These are phyloP conservation scores for Hippoglossus stenolepis DNA, from an alignment of 2,113 vertebrate species.

Conservation along the genomic window DNA sequence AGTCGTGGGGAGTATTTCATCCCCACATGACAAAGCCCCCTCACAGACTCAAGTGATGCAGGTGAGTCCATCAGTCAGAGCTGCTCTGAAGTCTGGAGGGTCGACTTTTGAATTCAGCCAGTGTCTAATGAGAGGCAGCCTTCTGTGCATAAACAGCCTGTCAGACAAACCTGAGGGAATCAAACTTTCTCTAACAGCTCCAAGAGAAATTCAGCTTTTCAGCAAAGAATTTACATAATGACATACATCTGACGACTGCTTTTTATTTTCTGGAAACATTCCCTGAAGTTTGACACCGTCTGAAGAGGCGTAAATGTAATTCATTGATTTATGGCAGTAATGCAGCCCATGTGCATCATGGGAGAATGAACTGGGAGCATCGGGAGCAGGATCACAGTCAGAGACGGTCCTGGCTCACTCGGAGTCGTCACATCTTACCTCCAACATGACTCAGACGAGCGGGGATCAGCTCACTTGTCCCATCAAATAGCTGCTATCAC, in stretches of 20 bases:
- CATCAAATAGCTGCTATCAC: constrained; percentile 65
- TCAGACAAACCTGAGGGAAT: not conserved
- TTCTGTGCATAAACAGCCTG: not conserved
- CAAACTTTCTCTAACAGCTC: not conserved
- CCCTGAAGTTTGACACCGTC: not conserved
- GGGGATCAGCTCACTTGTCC: constrained; percentile 49
- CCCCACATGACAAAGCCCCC: too few relatives aligned
- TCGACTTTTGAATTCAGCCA: not conserved
- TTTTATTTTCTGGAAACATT: not conserved
- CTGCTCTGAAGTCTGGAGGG: too few relatives aligned
- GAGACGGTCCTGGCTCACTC: not conserved
- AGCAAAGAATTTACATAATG: not conserved
- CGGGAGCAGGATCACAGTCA: not conserved
- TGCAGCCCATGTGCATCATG: too few relatives aligned
- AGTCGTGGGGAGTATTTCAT: too few relatives aligned
- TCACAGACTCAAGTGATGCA: not conserved
- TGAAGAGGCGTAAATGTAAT: too few relatives aligned
- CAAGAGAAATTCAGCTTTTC: not conserved
- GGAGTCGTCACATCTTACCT: constrained; percentile 40
- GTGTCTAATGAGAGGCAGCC: not conserved
- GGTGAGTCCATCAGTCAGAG: not conserved
- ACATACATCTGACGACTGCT: not conserved
- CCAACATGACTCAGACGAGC: constrained; percentile 30
- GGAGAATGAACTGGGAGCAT: too few relatives aligned
- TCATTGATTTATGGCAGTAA: not conserved